Evolutionary conservation across 2,888 invertebrate species (phyloP), one percentile per base, ranked within the genome.

Genomic region (Caenorhabditis drosophilae): DNA sequence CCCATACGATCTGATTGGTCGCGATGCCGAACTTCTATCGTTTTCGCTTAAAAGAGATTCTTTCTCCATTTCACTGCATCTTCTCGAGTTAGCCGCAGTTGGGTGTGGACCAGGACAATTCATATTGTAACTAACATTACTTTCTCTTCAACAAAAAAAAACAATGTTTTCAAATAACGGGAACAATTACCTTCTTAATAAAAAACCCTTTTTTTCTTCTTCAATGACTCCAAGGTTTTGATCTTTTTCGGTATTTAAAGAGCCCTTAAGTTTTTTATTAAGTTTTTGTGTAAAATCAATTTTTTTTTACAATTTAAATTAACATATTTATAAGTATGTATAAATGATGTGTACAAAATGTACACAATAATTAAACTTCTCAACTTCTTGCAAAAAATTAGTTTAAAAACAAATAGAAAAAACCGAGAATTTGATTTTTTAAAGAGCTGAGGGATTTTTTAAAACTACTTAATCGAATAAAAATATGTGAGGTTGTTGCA

Each of bases 151-250:
- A 63, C 38, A 40, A 22, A 1, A 7, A 38, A 50, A 25, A 40
- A 49, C 1, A 41, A 40, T 26, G 9, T 36, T 36, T 49, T 15
- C n/a, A 18, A 20, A 49, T n/a, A n/a, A n/a, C n/a, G n/a, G n/a
- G n/a, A 36, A 31, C 20, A 18, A 25, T 16, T 56, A 68, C 59
- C 61, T 63, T 60, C 59, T 44, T 15, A 52, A 59, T 41, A 63
- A 48, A 45, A 59, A 52, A 64, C 63, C 54, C 40, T 64, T 67
- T 53, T 54, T 59, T 51, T 73, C 73, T 67, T 76, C 76, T 52
- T 76, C 73, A 42, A 76, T 76, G 16, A 73, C 70, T 36, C 68
- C 68, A 41, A 76, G 55, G 56, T 76, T 76, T 50, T 63, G 70
- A 38, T 73, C 73, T 46, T 50, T 58, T 42, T 76, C 71, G 27